These are phyloP conservation scores for Drosophila rubida DNA, from an alignment of 2,888 invertebrate genomes.

Conservation along the genomic window DNA sequence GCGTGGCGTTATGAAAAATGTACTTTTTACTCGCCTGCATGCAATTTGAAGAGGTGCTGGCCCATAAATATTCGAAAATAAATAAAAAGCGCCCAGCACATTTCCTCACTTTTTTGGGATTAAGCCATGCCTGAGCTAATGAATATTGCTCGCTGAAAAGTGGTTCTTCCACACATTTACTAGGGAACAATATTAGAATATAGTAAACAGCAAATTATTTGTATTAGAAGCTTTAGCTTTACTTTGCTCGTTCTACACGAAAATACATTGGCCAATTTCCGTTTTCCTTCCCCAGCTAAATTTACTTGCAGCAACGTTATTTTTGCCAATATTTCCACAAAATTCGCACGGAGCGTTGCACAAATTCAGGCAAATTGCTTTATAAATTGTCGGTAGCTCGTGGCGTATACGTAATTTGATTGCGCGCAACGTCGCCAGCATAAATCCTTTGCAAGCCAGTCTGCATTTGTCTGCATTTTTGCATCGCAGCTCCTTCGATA, in stretches of 20 bases:
- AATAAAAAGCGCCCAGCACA: too few species aligned
- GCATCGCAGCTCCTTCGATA: constrained; percentile 32
- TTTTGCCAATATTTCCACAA: not conserved
- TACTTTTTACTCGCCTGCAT: not conserved
- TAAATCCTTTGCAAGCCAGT: not conserved
- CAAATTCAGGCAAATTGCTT: constrained; percentile 25
- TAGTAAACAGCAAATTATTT: not conserved
- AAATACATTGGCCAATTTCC: constrained; percentile 3
- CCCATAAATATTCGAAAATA: too few species aligned
- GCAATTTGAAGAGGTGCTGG: not conserved
- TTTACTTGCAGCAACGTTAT: not conserved
- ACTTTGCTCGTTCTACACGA: not conserved
- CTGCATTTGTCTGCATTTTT: not conserved
- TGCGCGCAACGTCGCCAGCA: constrained; percentile 13
- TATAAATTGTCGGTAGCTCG: constrained; percentile 42
- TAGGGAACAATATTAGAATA: not conserved
- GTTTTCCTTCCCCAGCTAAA: not conserved
- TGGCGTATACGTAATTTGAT: constrained; percentile 58
- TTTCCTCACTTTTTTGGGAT: not conserved
- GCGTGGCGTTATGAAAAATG: not conserved
- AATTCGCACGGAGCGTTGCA: not conserved
- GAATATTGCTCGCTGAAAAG: too few species aligned
- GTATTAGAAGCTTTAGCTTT: not conserved
- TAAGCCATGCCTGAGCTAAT: too few species aligned
- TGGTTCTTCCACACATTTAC: too few species aligned